Evolutionary conservation across 2,797 vertebrate genomes (phyloP).

Genomic region (Amblyraja radiata): DNA sequence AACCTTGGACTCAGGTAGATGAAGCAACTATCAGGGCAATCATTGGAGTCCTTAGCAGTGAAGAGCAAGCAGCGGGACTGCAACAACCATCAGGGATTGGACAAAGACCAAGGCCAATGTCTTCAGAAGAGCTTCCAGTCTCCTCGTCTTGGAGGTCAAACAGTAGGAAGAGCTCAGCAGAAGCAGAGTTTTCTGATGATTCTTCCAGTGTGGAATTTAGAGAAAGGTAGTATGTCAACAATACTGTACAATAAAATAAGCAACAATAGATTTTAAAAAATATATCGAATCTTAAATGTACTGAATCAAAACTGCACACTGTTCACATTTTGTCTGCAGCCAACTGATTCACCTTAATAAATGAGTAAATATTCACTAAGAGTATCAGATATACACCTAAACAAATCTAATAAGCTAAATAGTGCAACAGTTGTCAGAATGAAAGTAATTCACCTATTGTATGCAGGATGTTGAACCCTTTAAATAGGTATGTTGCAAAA

Average conservation of each 20-base stretch:
- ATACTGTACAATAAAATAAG: background rate
- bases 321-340: background rate
- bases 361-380: background rate
- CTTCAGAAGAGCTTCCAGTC: conserved; percentile 59
- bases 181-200: conserved; percentile 55
- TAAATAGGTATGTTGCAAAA: too few relatives aligned
- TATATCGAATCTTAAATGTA: conserved; percentile 7
- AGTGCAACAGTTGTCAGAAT: too few relatives aligned
- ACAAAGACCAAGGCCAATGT: conserved; percentile 74
- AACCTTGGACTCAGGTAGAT: conserved; percentile 76
- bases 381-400: background rate
- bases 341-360: background rate
- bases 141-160: conserved; percentile 55
- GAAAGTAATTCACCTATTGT: background rate
- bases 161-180: conserved; percentile 53
- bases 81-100: conserved; percentile 91
- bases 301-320: background rate
- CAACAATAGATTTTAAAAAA: background rate
- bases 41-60: conserved; percentile 69
- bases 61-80: conserved; percentile 74
- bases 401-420: background rate
- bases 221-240: conserved; percentile 56
- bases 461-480: background rate
- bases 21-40: conserved; percentile 71
- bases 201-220: conserved; percentile 41